phyloP scores from a whole-genome alignment of 35 echinoderm and acorn worm species.

The Hemicentrotus pulcherrimus region DNA sequence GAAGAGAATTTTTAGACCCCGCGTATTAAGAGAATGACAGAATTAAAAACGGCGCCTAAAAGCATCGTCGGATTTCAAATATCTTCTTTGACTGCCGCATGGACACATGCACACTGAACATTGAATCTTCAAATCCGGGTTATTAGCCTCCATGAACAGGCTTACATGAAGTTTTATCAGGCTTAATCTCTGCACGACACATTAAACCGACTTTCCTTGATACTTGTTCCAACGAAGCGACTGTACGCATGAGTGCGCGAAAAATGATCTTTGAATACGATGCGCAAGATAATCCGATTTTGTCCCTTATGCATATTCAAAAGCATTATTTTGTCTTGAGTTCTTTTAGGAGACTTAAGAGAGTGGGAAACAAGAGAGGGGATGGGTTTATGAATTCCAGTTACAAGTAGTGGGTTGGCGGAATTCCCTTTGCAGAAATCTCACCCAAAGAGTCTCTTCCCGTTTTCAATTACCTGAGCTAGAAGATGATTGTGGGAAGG shows the following conservation, averaged over 20 bases:
- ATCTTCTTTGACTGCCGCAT: not conserved
- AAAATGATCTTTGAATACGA: constrained; percentile 30
- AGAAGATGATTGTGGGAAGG: not conserved
- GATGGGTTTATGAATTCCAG: not conserved
- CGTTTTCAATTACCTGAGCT: constrained; percentile 42
- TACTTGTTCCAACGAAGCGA: constrained; percentile 23
- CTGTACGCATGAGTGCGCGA: constrained; percentile 30
- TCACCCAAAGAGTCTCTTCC: not conserved
- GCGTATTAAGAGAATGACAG: not conserved
- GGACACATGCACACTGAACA: not conserved
- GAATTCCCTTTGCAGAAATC: not conserved
- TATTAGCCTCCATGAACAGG: constrained; percentile 8
- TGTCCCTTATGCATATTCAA: constrained; percentile 48
- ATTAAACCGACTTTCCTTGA: constrained; percentile 29
- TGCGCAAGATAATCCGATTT: constrained; percentile 43
- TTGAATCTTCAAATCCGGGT: constrained; percentile 18
- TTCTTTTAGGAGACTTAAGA: not conserved
- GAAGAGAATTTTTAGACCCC: not conserved
- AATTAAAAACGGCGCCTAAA: constrained; percentile 6
- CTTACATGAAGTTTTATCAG: not conserved
- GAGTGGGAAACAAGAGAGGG: not conserved
- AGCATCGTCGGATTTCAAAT: not conserved
- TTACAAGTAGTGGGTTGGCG: not conserved
- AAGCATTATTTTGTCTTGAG: not conserved
- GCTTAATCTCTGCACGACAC: constrained; percentile 43